phyloP scores from a whole-genome alignment of 2,113 vertebrate species.

The Choloepus hoffmanni region DNA sequence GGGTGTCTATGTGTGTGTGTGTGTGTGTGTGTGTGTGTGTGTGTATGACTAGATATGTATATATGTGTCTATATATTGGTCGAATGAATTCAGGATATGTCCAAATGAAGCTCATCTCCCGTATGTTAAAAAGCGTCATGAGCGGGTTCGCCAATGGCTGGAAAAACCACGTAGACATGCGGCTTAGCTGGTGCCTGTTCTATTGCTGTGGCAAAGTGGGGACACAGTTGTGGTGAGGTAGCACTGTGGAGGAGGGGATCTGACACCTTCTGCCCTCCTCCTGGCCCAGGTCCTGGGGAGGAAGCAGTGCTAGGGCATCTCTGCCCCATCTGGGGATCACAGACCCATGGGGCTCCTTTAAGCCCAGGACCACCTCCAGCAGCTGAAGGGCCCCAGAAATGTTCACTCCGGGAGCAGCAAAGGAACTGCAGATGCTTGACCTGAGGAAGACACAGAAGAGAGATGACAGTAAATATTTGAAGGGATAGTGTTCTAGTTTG shows the following conservation, averaged over 20 bases:
- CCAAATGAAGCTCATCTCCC: not conserved
- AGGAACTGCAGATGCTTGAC: too few species aligned
- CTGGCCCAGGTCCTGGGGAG: not conserved
- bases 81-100: not conserved
- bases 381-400: not conserved
- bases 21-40: not conserved
- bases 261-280: not conserved
- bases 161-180: not conserved
- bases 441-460: not conserved
- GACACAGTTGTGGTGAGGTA: not conserved
- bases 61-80: too few species aligned
- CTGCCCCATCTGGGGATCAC: not conserved
- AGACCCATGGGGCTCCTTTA: not conserved
- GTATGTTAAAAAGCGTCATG: too few species aligned
- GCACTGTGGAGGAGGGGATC: not conserved
- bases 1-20: not conserved
- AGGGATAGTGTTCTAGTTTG: not conserved
- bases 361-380: rapidly evolving
- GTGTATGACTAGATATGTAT: too few species aligned
- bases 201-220: rapidly evolving
- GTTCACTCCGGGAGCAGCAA: rapidly evolving
- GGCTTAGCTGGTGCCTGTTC: rapidly evolving
- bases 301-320: too few species aligned
- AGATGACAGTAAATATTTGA: not conserved
- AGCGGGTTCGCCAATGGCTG: not conserved